phyloP scores from a whole-genome alignment of 2,113 vertebrate species.

The Grammomys surdaster region DNA sequence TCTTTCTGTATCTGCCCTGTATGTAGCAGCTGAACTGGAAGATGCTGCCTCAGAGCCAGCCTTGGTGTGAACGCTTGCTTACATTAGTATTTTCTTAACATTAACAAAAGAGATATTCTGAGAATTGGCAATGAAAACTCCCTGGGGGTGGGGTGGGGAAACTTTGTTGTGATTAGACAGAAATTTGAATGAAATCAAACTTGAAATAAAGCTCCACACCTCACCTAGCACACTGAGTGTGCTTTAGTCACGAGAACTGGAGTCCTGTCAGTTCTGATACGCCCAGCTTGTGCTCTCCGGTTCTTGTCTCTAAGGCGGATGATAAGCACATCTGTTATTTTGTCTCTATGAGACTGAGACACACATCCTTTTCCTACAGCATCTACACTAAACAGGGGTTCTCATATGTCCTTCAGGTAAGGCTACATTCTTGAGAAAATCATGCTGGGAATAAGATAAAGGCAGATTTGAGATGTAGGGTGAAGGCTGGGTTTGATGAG shows the following conservation, averaged over 20 bases:
- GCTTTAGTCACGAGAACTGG: background rate
- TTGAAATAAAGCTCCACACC: background rate
- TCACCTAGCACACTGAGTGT: background rate
- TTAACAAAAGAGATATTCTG: constrained; percentile 8
- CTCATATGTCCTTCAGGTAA: constrained; percentile 11
- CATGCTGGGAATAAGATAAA: background rate
- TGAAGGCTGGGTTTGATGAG: background rate
- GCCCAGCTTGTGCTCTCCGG: background rate
- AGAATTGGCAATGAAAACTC: background rate
- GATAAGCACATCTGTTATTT: background rate
- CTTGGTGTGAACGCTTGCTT: background rate
- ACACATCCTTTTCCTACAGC: background rate
- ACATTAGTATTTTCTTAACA: background rate
- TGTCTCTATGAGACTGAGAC: too few relatives aligned
- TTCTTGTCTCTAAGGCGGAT: background rate
- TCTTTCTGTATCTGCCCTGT: background rate
- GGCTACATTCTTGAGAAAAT: background rate
- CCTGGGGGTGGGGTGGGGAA: background rate
- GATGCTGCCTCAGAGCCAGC: background rate
- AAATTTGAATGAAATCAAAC: constrained; percentile 11
- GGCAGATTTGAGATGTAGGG: background rate
- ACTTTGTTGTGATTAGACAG: background rate
- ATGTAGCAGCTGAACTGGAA: background rate
- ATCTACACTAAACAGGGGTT: background rate
- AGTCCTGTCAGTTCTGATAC: background rate